Evolutionary conservation across 2,888 invertebrate genomes (phyloP), one percentile per base, ranked within the genome.

Genomic region (Platynereis dumerilii): DNA sequence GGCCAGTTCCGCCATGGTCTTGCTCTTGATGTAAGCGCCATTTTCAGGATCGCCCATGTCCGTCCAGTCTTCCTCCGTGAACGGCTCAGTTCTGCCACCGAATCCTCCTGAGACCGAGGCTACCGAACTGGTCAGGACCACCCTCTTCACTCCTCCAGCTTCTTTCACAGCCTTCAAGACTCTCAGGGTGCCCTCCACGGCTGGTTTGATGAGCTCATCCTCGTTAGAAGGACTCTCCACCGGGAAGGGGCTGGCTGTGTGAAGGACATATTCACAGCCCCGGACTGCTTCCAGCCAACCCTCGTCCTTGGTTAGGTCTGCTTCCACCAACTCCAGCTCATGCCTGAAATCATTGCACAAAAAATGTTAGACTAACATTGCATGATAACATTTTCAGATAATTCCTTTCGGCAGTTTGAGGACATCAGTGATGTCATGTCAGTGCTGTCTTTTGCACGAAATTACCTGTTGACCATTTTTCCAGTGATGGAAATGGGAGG

Each of bases 1-100:
- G 20, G 86, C 85, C 69, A 84, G 85, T 73, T 87, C 87, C 1
- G 87, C 87, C 60, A 86, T 74, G 12, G 85, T 84, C 74, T 87
- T 87, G 68, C 86, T 85, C 71, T 84, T 85, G 39, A 77, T 76
- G 68, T 86, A 85, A n/a, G 82, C 73, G 5, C 17, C 34, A 26
- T 17, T 22, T 5, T 26, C 27, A 2, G 73, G 17, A 3, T 39
- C 34, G 10, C 27, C 34, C 3, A 53, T 17, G 15, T 60, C 44
- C 1, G 66, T 60, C 69, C 69, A 69, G 22, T 69, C 64, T 17
- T 60, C 64, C 24, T 69, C 66, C 1, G 64, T 67, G 39, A 29
- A 67, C 17, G 53, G 22, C 5, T 52, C 53, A 2, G 10, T 7
- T 1, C 29, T 1, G 22, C 39, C 2, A 34, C 20, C 42, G n/a